Base-by-base conservation (phyloP, 1,140 invertebrate genomes). In the Paralvinella palmiformis region DNA sequence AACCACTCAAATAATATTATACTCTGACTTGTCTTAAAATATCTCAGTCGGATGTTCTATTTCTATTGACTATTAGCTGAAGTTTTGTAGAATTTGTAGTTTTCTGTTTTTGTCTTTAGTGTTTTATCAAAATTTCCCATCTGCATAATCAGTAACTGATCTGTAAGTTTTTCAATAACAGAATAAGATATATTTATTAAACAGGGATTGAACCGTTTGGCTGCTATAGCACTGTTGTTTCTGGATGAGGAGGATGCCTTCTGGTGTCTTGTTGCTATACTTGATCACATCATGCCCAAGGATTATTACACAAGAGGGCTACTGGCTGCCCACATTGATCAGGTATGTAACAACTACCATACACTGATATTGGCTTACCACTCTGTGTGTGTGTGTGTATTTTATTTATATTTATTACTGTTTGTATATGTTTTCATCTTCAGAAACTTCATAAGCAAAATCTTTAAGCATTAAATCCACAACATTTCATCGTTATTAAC, bases 221-320 rank as follows among this genome's bases (percentile, higher is more conserved):
- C 79, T 37, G 85, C 85, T 27, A 82, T 85, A 48, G 81, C 83
- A 27, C 69, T 86, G 64, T 72, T 86, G 22, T 85, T 85, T 68
- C 73, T 86, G 66, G 69, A 75, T 41, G 85, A 86, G 72, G 84
- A 85, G 69, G 85, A 86, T 71, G 81, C 85, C 0, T 86, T 86
- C 71, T 86, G 85, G 85, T 83, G 82, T 68, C 72, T 86, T 22
- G 83, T 85, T 17, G 80, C 82, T 24, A 84, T 85, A 53, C 78
- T 85, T 4, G 84, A 85, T 50, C 74, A 76, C 60, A 73, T 85
- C 22, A 81, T 85, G 79, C 85, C 85, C 10, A 66, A 69, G 22
- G 80, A 83, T 53, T 86, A 86, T 73, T 86, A 84, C 74, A 81
- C 75, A 53, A 72, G 71, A 37, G 80, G 79, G 24, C 70, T 85